Percentiles rank a stretch among this genome's conserved stretches.
Evolutionary conservation across 2,113 vertebrate species (phyloP).

Genomic region (Pundamilia nyererei): DNA sequence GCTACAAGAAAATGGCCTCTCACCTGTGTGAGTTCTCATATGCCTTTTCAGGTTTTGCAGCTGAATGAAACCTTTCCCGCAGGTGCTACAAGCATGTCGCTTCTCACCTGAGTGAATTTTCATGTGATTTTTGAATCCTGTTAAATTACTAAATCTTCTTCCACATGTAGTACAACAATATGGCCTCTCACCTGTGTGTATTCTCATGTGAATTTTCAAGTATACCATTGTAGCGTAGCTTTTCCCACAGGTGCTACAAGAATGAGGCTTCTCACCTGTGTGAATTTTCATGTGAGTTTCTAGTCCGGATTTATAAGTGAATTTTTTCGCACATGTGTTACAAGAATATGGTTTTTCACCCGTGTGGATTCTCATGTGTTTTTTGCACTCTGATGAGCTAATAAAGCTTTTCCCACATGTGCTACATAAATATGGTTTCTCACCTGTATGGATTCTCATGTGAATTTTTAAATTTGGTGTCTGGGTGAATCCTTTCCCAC

Average conservation of each 20-base stretch:
- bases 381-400: background rate
- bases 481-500: background rate
- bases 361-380: background rate
- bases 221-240: too few relatives aligned
- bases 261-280: background rate
- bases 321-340: background rate
- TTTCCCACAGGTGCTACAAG: background rate
- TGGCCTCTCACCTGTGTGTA: background rate
- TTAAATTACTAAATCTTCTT: background rate
- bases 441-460: background rate
- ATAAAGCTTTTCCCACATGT: background rate
- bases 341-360: background rate
- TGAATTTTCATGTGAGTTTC: background rate
- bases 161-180: background rate
- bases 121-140: background rate
- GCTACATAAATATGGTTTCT: background rate
- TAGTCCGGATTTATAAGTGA: background rate
- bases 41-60: background rate
- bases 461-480: background rate
- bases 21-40: background rate
- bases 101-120: background rate
- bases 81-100: background rate
- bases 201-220: too few relatives aligned
- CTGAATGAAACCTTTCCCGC: background rate
- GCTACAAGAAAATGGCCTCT: background rate